These are phyloP conservation scores for Agrochola litura DNA, from an alignment of 2,888 invertebrate genomes.

Conservation along the genomic window DNA sequence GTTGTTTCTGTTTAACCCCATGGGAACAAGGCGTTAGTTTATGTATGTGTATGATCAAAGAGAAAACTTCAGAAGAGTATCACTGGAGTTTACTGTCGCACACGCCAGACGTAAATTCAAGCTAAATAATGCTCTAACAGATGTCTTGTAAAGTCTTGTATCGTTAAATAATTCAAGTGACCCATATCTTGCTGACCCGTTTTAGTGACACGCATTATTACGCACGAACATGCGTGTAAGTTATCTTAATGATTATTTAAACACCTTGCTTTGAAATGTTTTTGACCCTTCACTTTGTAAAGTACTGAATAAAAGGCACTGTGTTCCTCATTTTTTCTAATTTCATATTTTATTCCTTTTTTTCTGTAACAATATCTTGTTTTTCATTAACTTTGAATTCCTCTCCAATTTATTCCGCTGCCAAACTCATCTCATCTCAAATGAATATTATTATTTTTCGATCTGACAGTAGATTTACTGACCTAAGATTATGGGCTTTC, in stretches of 20 bases:
- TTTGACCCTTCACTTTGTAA: neutral
- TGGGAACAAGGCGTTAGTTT: neutral
- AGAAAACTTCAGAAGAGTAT: neutral
- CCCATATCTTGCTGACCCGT: conserved; percentile 5
- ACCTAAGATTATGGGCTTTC: neutral
- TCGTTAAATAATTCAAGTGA: conserved; percentile 10
- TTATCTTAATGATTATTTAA: conserved; percentile 25
- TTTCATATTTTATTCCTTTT: neutral
- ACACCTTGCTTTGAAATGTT: conserved; percentile 4
- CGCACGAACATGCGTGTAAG: conserved; percentile 14
- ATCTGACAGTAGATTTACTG: neutral
- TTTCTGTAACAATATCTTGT: too few relatives aligned
- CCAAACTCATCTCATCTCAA: neutral
- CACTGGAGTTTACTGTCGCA: neutral
- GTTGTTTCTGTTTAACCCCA: neutral
- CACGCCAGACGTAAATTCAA: neutral
- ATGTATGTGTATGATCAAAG: neutral
- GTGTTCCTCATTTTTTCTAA: neutral
- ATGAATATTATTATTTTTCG: neutral
- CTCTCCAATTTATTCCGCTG: neutral
- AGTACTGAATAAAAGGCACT: neutral
- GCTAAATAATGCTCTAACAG: neutral
- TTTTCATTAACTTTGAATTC: neutral
- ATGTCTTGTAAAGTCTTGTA: conserved; percentile 3
- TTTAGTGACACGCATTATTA: neutral